Percentiles rank a stretch among this genome's conserved stretches.
Conservation (phyloP, 2,888 invertebrate genomes). For the Chloroclystis v-ata region DNA sequence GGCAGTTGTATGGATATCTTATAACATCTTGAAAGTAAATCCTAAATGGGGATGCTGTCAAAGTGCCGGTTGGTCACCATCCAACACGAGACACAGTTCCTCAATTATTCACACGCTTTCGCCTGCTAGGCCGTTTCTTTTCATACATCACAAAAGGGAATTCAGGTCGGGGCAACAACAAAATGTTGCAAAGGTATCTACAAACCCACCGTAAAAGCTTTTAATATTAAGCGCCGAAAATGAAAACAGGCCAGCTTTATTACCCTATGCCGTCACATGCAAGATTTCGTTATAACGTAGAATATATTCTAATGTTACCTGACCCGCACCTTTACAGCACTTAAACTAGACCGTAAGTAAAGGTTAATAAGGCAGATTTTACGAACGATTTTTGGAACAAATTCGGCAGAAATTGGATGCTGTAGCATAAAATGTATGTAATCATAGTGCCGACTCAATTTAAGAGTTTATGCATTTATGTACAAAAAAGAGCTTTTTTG, state of each 20-base stretch:
- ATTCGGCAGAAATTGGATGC: background rate
- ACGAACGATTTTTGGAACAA: background rate
- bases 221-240: conserved; percentile 63
- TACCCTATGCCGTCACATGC: conserved; percentile 38
- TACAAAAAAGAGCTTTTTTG: background rate
- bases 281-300: conserved; percentile 35
- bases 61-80: conserved; percentile 18
- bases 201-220: conserved; percentile 45
- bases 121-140: conserved; percentile 66
- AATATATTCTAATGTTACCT: background rate
- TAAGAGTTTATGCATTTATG: background rate
- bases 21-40: too few relatives aligned
- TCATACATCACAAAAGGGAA: conserved; percentile 69
- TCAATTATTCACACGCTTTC: conserved; percentile 73
- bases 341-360: background rate
- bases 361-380: background rate
- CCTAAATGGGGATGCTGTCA: too few relatives aligned
- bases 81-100: conserved; percentile 52
- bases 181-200: conserved; percentile 66
- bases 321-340: background rate
- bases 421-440: background rate
- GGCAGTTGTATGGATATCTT: too few relatives aligned
- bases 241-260: conserved; percentile 52
- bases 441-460: background rate
- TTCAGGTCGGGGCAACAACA: conserved; percentile 71